Evolutionary conservation across 2,797 vertebrate genomes (phyloP), one percentile per base, ranked within the genome.

Genomic region (Aldrovandia affinis): DNA sequence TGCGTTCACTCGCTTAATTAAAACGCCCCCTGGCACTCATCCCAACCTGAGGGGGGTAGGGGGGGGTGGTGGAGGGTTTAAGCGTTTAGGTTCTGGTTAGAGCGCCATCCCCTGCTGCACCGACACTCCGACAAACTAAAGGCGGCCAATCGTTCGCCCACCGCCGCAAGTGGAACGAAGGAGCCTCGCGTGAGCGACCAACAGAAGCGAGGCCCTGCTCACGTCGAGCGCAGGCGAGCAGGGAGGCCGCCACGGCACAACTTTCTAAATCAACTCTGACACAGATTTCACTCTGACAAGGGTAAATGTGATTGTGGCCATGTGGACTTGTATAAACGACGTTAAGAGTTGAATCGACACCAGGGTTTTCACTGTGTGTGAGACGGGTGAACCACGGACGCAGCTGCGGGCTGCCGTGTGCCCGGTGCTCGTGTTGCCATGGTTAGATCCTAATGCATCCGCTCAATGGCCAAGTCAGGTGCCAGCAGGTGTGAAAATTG

Each of bases 371-470:
- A 25, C 57, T 3, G 18, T 5, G 25, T 22, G 57, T 20, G 2
- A 33, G 28, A 42, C 36, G 1, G 15, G 28, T 15, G 28, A n/a
- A 50, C 12, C 47, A 50, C 47, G 6, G 47, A 5, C 6, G 47
- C 12, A 50, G 39, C 68, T 39, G 14, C 7, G 68, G 30, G 30
- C 3, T 73, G 68, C 20, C 1, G 2, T 73, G 68, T 39, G 36
- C 18, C 68, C 14, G 5, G 1, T 22, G 10, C 68, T 73, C 12
- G 92, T 94, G 94, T 93, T 93, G 92, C 92, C 86, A 86, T 88
- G 92, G 92, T 92, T 91, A 93, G 92, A 92, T 94, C 92, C 91
- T 89, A 91, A 91, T 92, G 91, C 90, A 93, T 83, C 30, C 59
- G 42, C 30, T 79, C 59, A 59, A 59, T 84, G 33, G 47, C 44